phyloP scores from a whole-genome alignment of 2,888 invertebrate genomes.

The Watsonalla binaria region DNA sequence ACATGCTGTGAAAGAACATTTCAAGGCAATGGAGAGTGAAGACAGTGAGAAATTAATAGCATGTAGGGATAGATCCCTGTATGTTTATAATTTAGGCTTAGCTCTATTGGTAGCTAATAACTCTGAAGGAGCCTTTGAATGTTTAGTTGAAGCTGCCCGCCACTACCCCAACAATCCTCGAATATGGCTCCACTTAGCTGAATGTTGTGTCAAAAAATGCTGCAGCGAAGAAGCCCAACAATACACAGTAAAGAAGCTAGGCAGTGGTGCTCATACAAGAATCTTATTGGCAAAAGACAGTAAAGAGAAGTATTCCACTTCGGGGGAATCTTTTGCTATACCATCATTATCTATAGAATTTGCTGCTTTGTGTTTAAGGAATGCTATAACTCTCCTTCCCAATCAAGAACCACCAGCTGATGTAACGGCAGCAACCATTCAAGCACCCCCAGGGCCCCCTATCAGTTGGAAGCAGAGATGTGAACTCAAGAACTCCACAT shows the following conservation, averaged over 20 bases:
- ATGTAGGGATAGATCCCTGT: slow-evolving; percentile 77
- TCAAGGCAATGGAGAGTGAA: slow-evolving; percentile 62
- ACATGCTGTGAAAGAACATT: slow-evolving; percentile 87
- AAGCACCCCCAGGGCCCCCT: slow-evolving; percentile 81
- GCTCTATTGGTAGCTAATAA: slow-evolving; percentile 89
- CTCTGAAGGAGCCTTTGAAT: slow-evolving; percentile 92
- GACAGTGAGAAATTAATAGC: slow-evolving; percentile 61
- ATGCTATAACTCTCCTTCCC: slow-evolving; percentile 86
- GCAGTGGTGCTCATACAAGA: slow-evolving; percentile 67
- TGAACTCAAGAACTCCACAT: slow-evolving; percentile 81
- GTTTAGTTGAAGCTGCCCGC: slow-evolving; percentile 90
- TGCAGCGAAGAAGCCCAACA: slow-evolving; percentile 76
- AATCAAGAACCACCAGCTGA: slow-evolving; percentile 68
- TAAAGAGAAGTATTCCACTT: slow-evolving; percentile 61
- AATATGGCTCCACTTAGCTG: slow-evolving; percentile 95
- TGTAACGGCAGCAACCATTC: slow-evolving; percentile 47
- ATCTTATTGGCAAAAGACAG: slow-evolving; percentile 57
- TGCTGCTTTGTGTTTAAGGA: slow-evolving; percentile 91
- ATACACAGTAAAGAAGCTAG: slow-evolving; percentile 64
- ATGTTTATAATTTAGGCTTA: slow-evolving; percentile 91
- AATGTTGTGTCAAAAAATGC: slow-evolving; percentile 90
- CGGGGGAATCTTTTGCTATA: slow-evolving; percentile 88
- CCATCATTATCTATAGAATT: slow-evolving; percentile 94
- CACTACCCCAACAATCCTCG: slow-evolving; percentile 92
- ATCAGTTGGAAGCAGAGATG: slow-evolving; percentile 80